These are phyloP conservation scores for Solea solea DNA, from an alignment of 2,113 vertebrate genomes.

Conservation along the genomic window DNA sequence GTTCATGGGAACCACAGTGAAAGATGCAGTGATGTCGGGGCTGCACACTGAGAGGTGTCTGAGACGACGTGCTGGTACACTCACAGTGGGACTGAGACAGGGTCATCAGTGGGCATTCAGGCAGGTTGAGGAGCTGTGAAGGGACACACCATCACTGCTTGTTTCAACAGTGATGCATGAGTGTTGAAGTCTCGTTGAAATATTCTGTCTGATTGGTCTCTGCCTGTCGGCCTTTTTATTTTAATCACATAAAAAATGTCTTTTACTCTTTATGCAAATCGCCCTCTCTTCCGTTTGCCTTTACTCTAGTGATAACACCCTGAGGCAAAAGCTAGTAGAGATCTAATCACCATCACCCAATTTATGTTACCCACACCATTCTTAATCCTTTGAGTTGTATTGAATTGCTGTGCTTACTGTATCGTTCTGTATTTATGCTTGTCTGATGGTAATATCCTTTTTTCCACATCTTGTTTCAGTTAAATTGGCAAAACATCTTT, in stretches of 20 bases:
- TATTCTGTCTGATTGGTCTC: constrained; percentile 2
- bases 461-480: neutral
- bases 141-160: neutral
- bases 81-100: constrained; percentile 6
- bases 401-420: neutral
- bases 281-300: constrained; percentile 17
- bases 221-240: constrained; percentile 1
- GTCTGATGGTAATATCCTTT: neutral
- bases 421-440: neutral
- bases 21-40: constrained; percentile 6
- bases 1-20: too few relatives aligned
- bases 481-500: neutral
- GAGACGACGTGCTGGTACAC: neutral
- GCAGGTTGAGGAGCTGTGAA: constrained; percentile 4
- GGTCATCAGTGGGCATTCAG: neutral
- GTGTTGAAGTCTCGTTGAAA: neutral
- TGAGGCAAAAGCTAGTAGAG: constrained; percentile 3
- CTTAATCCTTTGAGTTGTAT: neutral
- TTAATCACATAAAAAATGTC: constrained; percentile 11
- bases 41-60: neutral
- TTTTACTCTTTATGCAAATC: constrained; percentile 51
- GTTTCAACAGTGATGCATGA: constrained; percentile 11
- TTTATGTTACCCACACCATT: neutral
- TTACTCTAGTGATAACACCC: neutral
- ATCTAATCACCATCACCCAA: neutral